A percentile compares a stretch with the other conserved stretches of the same genome.
phyloP scores from a whole-genome alignment of 2,888 invertebrate genomes.

The Plutella xylostella region DNA sequence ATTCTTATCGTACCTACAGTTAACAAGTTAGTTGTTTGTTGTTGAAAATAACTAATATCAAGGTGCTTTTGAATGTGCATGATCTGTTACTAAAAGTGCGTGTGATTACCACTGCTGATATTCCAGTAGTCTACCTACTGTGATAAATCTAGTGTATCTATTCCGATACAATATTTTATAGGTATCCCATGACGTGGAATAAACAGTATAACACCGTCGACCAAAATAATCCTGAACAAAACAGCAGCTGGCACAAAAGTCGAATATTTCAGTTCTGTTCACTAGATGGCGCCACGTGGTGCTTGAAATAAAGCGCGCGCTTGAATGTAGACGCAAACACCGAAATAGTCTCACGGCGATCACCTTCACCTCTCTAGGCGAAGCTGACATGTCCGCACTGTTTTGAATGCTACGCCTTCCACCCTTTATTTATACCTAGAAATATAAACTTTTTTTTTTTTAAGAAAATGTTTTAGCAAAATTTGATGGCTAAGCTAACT shows the following conservation, averaged over 20 bases:
- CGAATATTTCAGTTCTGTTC: conserved; percentile 33
- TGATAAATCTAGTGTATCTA: no score
- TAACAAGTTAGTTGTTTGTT: no score
- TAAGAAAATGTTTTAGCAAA: no score
- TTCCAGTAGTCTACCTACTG: no score
- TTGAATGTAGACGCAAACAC: conserved; percentile 42
- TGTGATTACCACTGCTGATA: no score
- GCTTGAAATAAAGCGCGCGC: neutral
- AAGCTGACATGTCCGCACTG: conserved; percentile 27
- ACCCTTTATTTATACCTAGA: no score
- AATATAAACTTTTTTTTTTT: no score
- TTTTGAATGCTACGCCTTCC: no score
- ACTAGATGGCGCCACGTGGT: conserved; percentile 56
- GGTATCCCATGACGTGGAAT: neutral
- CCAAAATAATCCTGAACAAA: conserved; percentile 41
- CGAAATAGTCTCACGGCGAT: conserved; percentile 54
- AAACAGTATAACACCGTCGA: conserved; percentile 7
- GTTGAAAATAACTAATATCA: no score
- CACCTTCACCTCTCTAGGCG: conserved; percentile 64
- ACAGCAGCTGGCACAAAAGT: conserved; percentile 44
- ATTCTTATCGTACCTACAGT: neutral
- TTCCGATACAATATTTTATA: neutral
- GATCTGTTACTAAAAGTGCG: no score
- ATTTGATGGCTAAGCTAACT: no score
- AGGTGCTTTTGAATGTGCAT: no score